These are phyloP conservation scores for Tyto alba DNA, from an alignment of 2,113 vertebrate genomes.

Conservation along the genomic window DNA sequence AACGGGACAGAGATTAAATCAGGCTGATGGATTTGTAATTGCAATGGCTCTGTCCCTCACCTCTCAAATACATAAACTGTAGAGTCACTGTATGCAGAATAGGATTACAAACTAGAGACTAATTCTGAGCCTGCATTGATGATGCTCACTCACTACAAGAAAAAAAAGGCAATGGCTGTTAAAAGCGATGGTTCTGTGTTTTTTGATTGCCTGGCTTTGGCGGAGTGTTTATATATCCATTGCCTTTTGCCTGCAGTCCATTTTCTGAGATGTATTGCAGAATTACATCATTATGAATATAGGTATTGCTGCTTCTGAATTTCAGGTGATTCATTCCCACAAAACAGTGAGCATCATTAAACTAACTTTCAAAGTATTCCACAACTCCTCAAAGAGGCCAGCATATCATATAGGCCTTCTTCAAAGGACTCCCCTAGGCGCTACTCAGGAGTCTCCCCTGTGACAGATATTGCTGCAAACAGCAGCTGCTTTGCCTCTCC, in stretches of 20 bases:
- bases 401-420: not conserved
- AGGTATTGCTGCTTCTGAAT: not conserved
- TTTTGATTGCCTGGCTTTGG: not conserved
- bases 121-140: not conserved
- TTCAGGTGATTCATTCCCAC: not conserved
- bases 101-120: not conserved
- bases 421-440: not conserved
- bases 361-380: not conserved
- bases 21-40: not conserved
- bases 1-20: not conserved
- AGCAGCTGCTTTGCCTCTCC: not conserved
- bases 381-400: not conserved
- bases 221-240: not conserved
- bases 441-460: not conserved
- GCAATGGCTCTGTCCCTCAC: not conserved
- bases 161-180: not conserved
- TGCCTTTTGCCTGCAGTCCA: not conserved
- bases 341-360: not conserved
- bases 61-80: fast-evolving
- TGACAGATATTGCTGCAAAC: not conserved
- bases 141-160: not conserved
- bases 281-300: not conserved
- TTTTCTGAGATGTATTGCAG: not conserved
- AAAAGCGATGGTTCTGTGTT: not conserved
- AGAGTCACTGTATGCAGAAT: fast-evolving